Base-by-base conservation (phyloP, 2,888 invertebrate genomes). In the Leptogaster cylindrica region DNA sequence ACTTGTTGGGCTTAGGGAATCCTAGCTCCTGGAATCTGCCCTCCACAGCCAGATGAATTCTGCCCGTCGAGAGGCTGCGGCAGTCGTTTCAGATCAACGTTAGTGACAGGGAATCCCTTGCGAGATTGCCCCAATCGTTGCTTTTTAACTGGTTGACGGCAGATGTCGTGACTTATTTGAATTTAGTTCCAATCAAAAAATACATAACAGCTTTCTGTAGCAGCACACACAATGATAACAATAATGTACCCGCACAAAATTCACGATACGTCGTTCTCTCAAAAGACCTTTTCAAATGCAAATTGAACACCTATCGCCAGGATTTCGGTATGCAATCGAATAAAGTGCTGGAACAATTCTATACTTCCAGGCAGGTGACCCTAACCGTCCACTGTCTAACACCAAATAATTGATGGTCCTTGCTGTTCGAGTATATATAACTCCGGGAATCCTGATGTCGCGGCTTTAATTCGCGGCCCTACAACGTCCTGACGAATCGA, bases 271-370 rank as follows among this genome's bases (percentile, higher is more conserved):
- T n/a, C 52, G 18, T 46, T 46, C 20, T 12, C 46, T 23, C 46
- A 7, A 28, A 50, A 16, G 20, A 52, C 33, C 33, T 52, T 52
- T 52, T 52, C 52, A 27, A 18, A 27, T 52, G 16, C 31, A 16
- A 33, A 52, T 52, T 31, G 52, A 52, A 52, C 52, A 52, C 52
- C 52, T 52, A 33, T 52, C 52, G 31, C n/a, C n/a, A n/a, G n/a
- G n/a, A n/a, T n/a, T n/a, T n/a, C n/a, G n/a, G n/a, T n/a, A n/a
- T n/a, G n/a, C n/a, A n/a, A n/a, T n/a, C n/a, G n/a, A n/a, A n/a
- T n/a, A n/a, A n/a, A n/a, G n/a, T n/a, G n/a, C n/a, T n/a, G n/a
- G n/a, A n/a, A n/a, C n/a, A n/a, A n/a, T n/a, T n/a, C n/a, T n/a
- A n/a, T n/a, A n/a, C n/a, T n/a, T n/a, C n/a, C n/a, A n/a, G n/a